phyloP scores from a whole-genome alignment of 2,797 vertebrate species.

The Amblyopsis hoosieri region DNA sequence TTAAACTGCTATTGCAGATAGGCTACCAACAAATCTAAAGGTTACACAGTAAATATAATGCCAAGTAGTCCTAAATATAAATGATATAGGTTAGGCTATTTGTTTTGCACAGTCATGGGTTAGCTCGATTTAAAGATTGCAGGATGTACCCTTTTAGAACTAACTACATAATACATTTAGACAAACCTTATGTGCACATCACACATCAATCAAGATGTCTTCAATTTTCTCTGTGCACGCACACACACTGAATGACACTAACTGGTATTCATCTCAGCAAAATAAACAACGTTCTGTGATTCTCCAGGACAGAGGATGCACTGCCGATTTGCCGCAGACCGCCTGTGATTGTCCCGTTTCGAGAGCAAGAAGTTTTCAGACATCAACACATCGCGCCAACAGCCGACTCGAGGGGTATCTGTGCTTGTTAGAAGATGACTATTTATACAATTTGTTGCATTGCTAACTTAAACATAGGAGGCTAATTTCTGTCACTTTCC shows the following conservation, averaged over 20 bases:
- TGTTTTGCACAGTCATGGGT: conserved; percentile 28
- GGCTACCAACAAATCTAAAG: too few species aligned
- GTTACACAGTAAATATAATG: too few species aligned
- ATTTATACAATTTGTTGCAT: conserved; percentile 11
- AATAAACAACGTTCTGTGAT: conserved; percentile 6
- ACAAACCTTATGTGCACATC: not conserved
- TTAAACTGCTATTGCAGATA: too few species aligned
- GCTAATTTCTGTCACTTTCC: conserved; percentile 21
- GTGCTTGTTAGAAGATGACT: conserved; percentile 6
- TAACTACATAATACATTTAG: conserved; percentile 5
- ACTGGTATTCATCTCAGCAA: not conserved
- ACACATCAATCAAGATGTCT: not conserved
- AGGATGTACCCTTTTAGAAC: conserved; percentile 51
- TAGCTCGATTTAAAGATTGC: conserved; percentile 41
- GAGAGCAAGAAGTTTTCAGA: conserved; percentile 50
- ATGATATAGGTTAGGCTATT: conserved; percentile 28
- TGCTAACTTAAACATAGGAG: not conserved
- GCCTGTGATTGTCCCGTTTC: conserved; percentile 26
- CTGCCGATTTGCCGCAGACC: conserved; percentile 5
- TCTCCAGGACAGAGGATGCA: conserved; percentile 35
- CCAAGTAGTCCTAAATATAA: not conserved
- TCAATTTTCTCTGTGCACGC: not conserved
- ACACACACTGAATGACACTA: not conserved
- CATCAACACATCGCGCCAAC: conserved; percentile 37
- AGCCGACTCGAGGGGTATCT: conserved; percentile 2